Evolutionary conservation across 2,797 vertebrate species (phyloP).

Genomic region (Furcifer pardalis): DNA sequence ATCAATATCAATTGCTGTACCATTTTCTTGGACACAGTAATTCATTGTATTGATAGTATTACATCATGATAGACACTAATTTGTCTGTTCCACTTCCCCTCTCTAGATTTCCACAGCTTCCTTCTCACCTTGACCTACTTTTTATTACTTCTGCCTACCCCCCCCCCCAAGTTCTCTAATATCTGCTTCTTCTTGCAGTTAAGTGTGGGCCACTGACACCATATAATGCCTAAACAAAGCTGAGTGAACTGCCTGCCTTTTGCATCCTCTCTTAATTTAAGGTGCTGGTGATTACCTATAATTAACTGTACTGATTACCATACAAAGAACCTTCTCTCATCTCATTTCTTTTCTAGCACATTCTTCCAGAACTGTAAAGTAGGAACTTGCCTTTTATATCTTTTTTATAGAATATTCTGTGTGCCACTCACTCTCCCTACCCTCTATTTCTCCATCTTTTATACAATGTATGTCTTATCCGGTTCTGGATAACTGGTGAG

Average conservation of each 20-base stretch:
- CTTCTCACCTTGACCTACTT: neutral
- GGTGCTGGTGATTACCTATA: constrained; percentile 13
- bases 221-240: neutral
- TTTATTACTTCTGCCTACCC: neutral
- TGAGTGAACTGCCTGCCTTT: neutral
- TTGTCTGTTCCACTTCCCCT: no score
- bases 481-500: no score
- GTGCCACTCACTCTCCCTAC: neutral
- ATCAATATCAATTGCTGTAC: no score
- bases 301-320: constrained; percentile 1
- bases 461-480: neutral
- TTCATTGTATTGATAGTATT: neutral
- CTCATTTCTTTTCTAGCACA: neutral
- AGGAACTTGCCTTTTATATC: neutral
- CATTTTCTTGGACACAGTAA: no score
- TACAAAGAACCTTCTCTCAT: neutral
- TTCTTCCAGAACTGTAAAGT: neutral
- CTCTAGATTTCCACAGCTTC: neutral
- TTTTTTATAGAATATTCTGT: neutral
- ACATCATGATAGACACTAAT: neutral
- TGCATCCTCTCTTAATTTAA: neutral
- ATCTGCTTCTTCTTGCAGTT: neutral
- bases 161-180: neutral
- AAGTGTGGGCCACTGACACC: neutral
- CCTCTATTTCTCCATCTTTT: neutral